These are phyloP conservation scores for Clarias laeviceps DNA, from an alignment of 2,797 vertebrate species.

Conservation along the genomic window DNA sequence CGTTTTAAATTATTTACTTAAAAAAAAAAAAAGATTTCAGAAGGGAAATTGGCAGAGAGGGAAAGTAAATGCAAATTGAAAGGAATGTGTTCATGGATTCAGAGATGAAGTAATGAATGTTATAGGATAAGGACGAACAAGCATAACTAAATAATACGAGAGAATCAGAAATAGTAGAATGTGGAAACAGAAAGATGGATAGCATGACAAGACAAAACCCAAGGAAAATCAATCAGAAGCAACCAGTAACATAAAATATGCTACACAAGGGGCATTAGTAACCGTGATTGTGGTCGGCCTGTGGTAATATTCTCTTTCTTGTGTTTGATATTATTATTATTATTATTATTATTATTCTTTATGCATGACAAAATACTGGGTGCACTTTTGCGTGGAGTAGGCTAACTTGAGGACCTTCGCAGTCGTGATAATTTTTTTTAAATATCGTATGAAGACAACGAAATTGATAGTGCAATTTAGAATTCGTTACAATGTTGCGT, in stretches of 20 bases:
- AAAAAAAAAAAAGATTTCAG: neutral
- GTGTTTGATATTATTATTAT: neutral
- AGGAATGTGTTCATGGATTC: neutral
- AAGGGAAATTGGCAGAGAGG: neutral
- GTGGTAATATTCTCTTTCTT: neutral
- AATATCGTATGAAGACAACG: neutral
- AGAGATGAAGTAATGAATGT: too few species aligned
- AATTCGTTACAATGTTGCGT: neutral
- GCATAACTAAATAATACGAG: neutral
- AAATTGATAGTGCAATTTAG: neutral
- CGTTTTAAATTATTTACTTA: neutral
- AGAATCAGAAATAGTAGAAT: neutral
- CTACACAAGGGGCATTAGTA: neutral
- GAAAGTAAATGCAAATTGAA: neutral
- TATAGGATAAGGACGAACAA: neutral
- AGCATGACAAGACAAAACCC: neutral
- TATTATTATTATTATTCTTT: too few species aligned
- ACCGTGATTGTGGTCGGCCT: neutral
- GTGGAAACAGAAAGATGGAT: neutral
- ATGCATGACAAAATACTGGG: too few species aligned
- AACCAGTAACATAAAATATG: neutral
- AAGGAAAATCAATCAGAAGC: neutral
- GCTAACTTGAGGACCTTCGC: too few species aligned
- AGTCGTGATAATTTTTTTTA: neutral
- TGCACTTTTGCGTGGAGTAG: neutral